Evolutionary conservation across 1,140 invertebrate genomes (phyloP), one percentile per base, ranked within the genome.

Genomic region (Neodiprion virginianus): DNA sequence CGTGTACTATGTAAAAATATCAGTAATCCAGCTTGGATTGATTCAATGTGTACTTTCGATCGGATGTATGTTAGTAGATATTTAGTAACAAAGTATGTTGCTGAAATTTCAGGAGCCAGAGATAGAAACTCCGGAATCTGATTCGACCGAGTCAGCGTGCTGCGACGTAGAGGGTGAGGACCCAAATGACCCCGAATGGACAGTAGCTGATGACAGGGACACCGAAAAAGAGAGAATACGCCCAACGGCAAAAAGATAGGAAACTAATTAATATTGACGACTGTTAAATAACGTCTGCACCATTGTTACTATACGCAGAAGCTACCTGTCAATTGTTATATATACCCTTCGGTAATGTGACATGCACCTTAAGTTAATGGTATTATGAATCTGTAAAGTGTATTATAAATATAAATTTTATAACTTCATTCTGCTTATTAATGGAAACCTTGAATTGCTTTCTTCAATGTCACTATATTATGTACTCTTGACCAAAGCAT

Each of bases 141-240:
- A 93, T 79, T 90, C 90, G 23, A 92, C 92, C 12, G 90, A 91
- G 79, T 92, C 92, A 47, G 91, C 90, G 23, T 88, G 84, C 75
- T 88, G 86, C 74, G 89, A 91, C 61, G 87, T 91, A 75, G 90
- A 90, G 66, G 92, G 91, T 7, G 94, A 95, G 79, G 94, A 95
- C 86, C 94, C 94, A 1, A 94, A 95, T 83, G 95, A 96, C 87
- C 93, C 92, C 4, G 95, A 96, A 83, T 96, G 95, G 95, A 90
- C 90, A 49, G 90, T 90, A 61, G 90, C 83, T 40, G 85, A 88
- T 72, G 86, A 86, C 68, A 82, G 85, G 69, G 85, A 88, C 72
- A 82, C 80, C 77, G 87, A 88, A 80, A 88, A 88, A 79, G 87
- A 88, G 73, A 83, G 87, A 85, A 88, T 88, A 84, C 85, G 87